These are phyloP conservation scores for Alligator sinensis DNA, from an alignment of 2,113 vertebrate genomes.

Conservation along the genomic window DNA sequence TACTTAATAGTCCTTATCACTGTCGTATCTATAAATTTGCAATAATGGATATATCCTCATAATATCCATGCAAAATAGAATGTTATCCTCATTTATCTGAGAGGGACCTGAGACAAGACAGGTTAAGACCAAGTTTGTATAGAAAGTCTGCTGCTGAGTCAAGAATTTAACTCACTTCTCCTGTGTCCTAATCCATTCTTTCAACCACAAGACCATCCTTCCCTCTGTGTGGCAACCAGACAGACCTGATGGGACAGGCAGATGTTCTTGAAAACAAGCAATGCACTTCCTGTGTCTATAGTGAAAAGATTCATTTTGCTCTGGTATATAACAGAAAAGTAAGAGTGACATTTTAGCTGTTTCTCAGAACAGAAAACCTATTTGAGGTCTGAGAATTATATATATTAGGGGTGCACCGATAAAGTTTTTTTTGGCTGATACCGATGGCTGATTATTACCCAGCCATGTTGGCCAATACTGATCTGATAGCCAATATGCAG, in stretches of 20 bases:
- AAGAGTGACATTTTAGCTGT: neutral
- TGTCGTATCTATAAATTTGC: neutral
- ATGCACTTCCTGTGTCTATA: neutral
- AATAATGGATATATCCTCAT: neutral
- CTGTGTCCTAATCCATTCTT: neutral
- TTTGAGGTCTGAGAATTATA: neutral
- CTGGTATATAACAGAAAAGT: neutral
- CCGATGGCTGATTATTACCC: too few relatives aligned
- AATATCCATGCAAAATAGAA: neutral
- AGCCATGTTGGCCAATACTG: too few relatives aligned
- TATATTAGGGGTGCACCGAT: neutral
- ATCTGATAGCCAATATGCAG: too few relatives aligned
- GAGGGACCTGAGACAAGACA: neutral
- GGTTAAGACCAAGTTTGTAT: neutral
- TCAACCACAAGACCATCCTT: neutral
- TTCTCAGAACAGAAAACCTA: neutral
- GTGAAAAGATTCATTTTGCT: neutral
- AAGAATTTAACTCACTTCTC: neutral
- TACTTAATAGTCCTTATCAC: neutral
- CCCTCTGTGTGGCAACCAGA: neutral
- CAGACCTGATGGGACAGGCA: neutral
- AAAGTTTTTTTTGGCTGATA: too few relatives aligned
- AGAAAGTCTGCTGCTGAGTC: neutral
- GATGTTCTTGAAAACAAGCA: neutral
- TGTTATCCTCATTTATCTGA: neutral